Base-by-base conservation (phyloP, 2,888 invertebrate species). In the Crematogaster levior region DNA sequence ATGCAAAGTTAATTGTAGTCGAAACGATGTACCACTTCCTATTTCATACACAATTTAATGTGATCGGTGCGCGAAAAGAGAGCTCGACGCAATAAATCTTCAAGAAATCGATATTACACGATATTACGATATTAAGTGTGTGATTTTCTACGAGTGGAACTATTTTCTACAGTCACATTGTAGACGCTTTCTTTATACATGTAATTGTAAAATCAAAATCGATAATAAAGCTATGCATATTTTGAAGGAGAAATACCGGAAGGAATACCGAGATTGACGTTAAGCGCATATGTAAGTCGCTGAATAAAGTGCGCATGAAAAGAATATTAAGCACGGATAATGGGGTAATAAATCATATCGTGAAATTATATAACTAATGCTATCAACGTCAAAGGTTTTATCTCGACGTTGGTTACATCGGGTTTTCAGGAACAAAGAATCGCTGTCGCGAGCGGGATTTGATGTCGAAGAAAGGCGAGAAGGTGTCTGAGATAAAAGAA, bases 321-420 rank as follows among this genome's bases (percentile, higher is more conserved):
- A 15, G 77, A 56, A 77, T 77, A 68, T 56, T 30, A 56, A 68
- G 21, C 43, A 56, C 43, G 51, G 34, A 18, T 56, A 77, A 68
- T 34, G 27, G 18, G 34, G 43, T 77, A 51, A 68, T 77, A 68
- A 77, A 77, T 77, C 77, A 68, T 43, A 56, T 43, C 53, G 77
- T 30, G 24, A 56, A 68, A 77, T 77, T 77, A 77, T 18, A 30
- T 43, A 77, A 56, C 56, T 43, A 34, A 21, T 24, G 51, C 48
- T 68, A 68, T 68, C 77, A 77, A 43, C 24, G 56, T 56, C 68
- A 0, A 53, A 77, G 43, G 66, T 56, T 66, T 53, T 51, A 12
- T 65, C 65, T 34, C 48, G 51, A 30, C 30, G 12, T 37, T 48
- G 37, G 27, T 51, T 40, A 27, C 65, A 43, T 37, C 21, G 40